These are phyloP conservation scores for Gymnothorax reevesii DNA, from an alignment of 2,797 vertebrate species.

Conservation along the genomic window DNA sequence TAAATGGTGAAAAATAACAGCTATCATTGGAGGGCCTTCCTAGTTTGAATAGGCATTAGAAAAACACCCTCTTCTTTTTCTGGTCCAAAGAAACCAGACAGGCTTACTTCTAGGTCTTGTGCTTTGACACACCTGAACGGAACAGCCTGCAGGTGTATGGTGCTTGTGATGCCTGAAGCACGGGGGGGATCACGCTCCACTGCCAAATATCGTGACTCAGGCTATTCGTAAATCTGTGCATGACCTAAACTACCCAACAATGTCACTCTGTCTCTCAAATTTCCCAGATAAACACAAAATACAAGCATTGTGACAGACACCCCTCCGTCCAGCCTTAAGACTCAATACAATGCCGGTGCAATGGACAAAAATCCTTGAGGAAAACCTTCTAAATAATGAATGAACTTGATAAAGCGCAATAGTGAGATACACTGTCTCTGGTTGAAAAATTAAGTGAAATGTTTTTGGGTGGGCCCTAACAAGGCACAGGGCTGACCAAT, in stretches of 20 bases:
- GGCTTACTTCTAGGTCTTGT: no score
- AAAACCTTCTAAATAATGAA: no score
- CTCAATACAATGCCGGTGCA: neutral
- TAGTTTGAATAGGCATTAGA: neutral
- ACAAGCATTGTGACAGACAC: neutral
- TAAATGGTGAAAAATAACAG: neutral
- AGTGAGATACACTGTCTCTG: no score
- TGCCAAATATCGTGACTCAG: neutral
- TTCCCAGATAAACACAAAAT: neutral
- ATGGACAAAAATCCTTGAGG: neutral
- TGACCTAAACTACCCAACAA: neutral
- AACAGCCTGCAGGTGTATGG: neutral
- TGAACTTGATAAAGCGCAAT: no score
- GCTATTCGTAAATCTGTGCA: neutral
- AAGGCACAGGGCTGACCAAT: no score
- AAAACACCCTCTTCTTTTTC: neutral
- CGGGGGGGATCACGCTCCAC: neutral
- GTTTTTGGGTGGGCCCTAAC: no score
- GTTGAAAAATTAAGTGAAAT: no score
- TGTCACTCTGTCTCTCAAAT: neutral
- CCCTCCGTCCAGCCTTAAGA: no score
- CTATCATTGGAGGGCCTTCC: neutral
- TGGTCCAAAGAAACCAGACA: neutral
- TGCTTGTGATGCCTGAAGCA: conserved; percentile 8
- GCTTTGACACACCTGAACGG: no score